These are phyloP conservation scores for Drosophila pegasa DNA, from an alignment of 2,888 invertebrate species.

Conservation along the genomic window DNA sequence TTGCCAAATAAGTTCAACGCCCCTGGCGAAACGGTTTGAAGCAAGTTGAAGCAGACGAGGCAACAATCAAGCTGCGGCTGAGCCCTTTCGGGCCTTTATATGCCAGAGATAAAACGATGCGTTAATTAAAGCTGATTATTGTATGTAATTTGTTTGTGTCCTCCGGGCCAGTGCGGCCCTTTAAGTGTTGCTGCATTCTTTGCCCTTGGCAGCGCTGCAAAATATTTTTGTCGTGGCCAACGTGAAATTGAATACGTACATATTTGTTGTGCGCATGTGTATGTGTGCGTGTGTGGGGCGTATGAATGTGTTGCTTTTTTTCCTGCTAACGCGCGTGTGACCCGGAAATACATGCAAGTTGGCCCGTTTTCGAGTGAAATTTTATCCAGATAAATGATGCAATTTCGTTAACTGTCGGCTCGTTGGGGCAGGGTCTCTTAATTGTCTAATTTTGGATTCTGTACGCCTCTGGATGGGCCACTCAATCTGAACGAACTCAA, in stretches of 20 bases:
- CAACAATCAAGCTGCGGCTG: neutral
- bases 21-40: constrained; percentile 28
- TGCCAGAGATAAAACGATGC: constrained; percentile 64
- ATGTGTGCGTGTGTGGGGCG: neutral
- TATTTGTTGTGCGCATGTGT: neutral
- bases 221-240: constrained; percentile 58
- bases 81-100: constrained; percentile 42
- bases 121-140: constrained; percentile 78
- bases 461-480: constrained; percentile 4
- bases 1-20: constrained; percentile 72
- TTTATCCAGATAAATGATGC: constrained; percentile 74
- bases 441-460: constrained; percentile 53
- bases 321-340: constrained; percentile 58
- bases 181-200: constrained; percentile 45
- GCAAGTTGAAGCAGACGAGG: constrained; percentile 2
- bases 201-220: constrained; percentile 59
- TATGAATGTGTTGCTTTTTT: constrained; percentile 35
- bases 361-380: constrained; percentile 53
- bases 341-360: constrained; percentile 59
- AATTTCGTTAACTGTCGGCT: constrained; percentile 47
- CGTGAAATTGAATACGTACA: constrained; percentile 56
- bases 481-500: constrained; percentile 16
- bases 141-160: constrained; percentile 72
- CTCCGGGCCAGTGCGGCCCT: constrained; percentile 61
- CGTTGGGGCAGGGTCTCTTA: constrained; percentile 41